phyloP scores from a whole-genome alignment of 1,140 invertebrate species.

The Coboldia fuscipes region DNA sequence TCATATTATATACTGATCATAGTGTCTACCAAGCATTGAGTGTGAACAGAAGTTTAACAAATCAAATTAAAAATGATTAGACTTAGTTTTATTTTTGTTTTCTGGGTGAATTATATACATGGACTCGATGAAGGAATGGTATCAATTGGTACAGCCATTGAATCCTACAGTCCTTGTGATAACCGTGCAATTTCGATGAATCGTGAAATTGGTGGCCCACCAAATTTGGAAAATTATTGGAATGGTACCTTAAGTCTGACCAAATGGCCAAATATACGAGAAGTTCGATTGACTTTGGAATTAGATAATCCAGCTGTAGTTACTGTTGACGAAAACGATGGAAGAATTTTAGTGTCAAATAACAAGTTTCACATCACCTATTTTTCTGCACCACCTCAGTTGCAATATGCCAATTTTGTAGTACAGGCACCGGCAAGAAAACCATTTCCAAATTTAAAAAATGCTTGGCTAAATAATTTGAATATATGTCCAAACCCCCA shows the following conservation, averaged over 20 bases:
- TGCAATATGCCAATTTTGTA: not conserved
- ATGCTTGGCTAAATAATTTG: not conserved
- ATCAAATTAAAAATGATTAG: no score
- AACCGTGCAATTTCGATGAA: not conserved
- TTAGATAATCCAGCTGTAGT: not conserved
- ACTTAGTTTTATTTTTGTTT: no score
- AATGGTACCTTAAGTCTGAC: not conserved
- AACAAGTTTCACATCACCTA: not conserved
- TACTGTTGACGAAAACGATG: not conserved
- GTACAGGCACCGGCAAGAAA: not conserved
- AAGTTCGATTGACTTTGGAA: not conserved
- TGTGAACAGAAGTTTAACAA: no score
- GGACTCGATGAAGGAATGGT: not conserved
- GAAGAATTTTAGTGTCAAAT: not conserved
- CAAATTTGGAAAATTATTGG: constrained; percentile 1
- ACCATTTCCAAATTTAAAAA: not conserved
- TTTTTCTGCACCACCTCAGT: not conserved
- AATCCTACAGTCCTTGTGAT: not conserved
- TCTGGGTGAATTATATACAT: no score
- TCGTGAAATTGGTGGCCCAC: not conserved
- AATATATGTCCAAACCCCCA: no score
- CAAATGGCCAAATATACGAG: not conserved
- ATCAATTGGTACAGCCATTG: not conserved
- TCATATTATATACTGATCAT: no score
- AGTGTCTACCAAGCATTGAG: no score